Base-by-base conservation (phyloP, 2,113 vertebrate species). In the Poeciliopsis turrubarensis region DNA sequence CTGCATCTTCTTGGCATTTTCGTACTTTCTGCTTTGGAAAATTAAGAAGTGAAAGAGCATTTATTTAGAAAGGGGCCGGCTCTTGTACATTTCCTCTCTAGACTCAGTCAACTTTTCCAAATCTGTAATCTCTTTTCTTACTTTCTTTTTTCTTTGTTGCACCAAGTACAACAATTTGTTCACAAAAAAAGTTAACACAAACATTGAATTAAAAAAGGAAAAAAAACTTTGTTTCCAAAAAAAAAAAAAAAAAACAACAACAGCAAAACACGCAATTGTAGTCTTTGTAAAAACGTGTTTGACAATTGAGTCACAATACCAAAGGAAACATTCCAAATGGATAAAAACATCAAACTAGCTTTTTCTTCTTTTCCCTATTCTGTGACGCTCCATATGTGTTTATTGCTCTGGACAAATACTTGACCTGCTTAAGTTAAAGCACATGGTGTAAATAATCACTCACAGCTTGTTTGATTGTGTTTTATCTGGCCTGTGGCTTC, bases 401-500 rank as follows among this genome's bases (percentile, higher is more conserved):
- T 88, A 82, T 81, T 82, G 73, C 78, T 75, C 65, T 63, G 75
- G 77, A 76, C 77, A 70, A 86, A 79, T 73, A 78, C 70, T 88
- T 79, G 85, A 82, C 73, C 73, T 75, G 81, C 83, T 82, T 70
- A 86, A 84, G 81, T 87, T 78, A n/a, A 78, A 79, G 63, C 86
- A 77, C 72, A 79, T 87, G 88, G 81, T 86, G 82, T 85, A 78
- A 86, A 70, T 81, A 82, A 89, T 90, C 81, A 78, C 68, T 88
- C 75, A 78, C 68, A 88, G 68, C 81, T 82, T 65, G 65, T 89
- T 89, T 85, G 79, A 90, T 75, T 60, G 15, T 30, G 75, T 81
- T 86, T 79, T 77, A 86, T 88, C 86, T 86, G 82, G 84, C 64
- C 81, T 0, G 29, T 31, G 27, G 86, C 72, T 81, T 90, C 81